Evolutionary conservation across 2,113 vertebrate genomes (phyloP), one percentile per base, ranked within the genome.

Genomic region (Mastomys natalensis): DNA sequence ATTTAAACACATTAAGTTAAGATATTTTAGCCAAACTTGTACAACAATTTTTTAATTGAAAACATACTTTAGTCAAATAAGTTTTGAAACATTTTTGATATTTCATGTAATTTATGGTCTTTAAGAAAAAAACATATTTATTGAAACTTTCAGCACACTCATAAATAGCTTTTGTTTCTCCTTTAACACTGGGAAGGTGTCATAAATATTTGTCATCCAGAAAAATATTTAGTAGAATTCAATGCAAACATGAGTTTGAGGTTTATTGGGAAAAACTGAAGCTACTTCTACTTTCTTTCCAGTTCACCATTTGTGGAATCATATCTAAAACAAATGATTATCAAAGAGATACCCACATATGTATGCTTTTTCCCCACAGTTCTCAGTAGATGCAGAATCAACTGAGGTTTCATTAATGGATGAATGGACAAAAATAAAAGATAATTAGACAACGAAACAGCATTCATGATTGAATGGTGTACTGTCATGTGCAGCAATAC

Each of bases 1-100:
- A 68, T 51, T 81, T 90, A 53, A 95, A 95, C 12, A 1, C 3
- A 81, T 85, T 90, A 40, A 92, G 77, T 95, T 77, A 72, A 45
- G 26, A 93, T 2, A 88, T 1, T 70, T 92, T 53, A 90, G 31
- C 1, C 7, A 81, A 81, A 73, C 0, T 90, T 92, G 17, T 34
- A 7, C 1, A 82, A 10, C 10, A 86, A 21, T 70, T 95, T 91
- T 9, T 93, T 51, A 51, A 87, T 62, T 92, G 7, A 95, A 95
- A 92, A 77, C 2, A 64, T 74, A 31, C 34, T 82, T 88, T 70
- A 72, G 72, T 72, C 58, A 78, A 70, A 84, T 76, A 92, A 3
- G 11, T 72, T 68, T 95, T 96, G 34, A 0, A 94, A 60, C 3
- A 87, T 12, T 90, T 95, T 70, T 2, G 87, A 11, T 90, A 90